A percentile compares a stretch with the other conserved stretches of the same genome.
Evolutionary conservation across 2,113 vertebrate genomes (phyloP).

Genomic region (Rhagologus leucostigma): DNA sequence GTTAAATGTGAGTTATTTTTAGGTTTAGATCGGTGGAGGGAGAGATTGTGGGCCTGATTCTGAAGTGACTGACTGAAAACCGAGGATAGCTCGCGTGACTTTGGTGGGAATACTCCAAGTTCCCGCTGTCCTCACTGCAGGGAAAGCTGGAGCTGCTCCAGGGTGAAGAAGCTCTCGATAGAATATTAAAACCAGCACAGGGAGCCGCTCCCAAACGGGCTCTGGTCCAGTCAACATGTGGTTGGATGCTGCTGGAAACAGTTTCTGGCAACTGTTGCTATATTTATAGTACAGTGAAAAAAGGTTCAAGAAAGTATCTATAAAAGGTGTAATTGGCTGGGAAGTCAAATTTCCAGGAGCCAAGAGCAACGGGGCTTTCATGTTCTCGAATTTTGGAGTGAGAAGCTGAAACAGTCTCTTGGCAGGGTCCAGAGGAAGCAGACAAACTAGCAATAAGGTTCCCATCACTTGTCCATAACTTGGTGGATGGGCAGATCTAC

Average conservation of each 20-base stretch:
- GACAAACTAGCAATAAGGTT: slow-evolving; percentile 45
- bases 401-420: slow-evolving; percentile 67
- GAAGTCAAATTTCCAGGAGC: slow-evolving; percentile 64
- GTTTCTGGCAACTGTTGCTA: slow-evolving; percentile 67
- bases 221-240: slow-evolving; percentile 69
- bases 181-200: slow-evolving; percentile 34
- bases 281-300: slow-evolving; percentile 70
- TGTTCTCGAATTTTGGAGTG: slow-evolving; percentile 74
- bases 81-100: neutral
- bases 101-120: neutral
- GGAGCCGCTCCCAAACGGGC: slow-evolving; percentile 56
- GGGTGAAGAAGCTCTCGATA: slow-evolving; percentile 20
- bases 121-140: neutral
- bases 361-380: slow-evolving; percentile 76
- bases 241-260: slow-evolving; percentile 65
- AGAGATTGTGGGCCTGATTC: neutral
- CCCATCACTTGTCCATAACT: slow-evolving; percentile 47
- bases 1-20: neutral
- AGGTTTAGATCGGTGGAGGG: neutral
- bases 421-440: slow-evolving; percentile 62
- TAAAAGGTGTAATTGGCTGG: slow-evolving; percentile 79
- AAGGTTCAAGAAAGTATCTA: slow-evolving; percentile 74
- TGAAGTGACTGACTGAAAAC: neutral
- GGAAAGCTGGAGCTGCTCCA: slow-evolving; percentile 2
- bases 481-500: neutral